Percentiles rank a stretch among this genome's conserved stretches.
Evolutionary conservation across 2,113 vertebrate species (phyloP).

Genomic region (Ptyas mucosa): DNA sequence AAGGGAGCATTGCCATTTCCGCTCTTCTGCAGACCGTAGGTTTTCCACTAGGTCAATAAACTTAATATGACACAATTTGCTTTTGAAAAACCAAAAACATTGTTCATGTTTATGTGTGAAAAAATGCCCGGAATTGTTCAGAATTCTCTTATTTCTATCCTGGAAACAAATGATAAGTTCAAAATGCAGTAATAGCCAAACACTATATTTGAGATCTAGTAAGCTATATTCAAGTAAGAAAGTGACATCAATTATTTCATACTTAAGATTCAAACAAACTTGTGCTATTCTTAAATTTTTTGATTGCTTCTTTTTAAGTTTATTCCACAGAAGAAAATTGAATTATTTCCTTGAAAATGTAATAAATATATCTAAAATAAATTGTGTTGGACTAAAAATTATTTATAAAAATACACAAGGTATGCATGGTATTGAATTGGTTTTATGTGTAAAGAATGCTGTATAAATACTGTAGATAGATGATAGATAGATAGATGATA

Average conservation of each 20-base stretch:
- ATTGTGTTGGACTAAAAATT: neutral
- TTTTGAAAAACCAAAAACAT: neutral
- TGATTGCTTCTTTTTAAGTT: neutral
- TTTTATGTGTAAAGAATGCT: neutral
- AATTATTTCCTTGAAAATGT: neutral
- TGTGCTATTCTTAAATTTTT: neutral
- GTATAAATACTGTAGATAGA: too few species aligned
- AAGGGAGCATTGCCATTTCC: slow-evolving; percentile 5
- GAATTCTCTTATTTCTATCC: neutral
- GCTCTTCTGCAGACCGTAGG: neutral
- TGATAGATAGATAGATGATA: too few species aligned
- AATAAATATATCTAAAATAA: neutral
- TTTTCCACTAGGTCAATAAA: slow-evolving; percentile 3
- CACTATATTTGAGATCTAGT: neutral
- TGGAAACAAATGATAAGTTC: neutral
- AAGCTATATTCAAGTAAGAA: neutral
- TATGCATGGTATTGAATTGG: neutral
- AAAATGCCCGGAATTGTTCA: neutral
- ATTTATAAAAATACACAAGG: neutral
- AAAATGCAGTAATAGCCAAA: neutral
- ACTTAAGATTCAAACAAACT: neutral
- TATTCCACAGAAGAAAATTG: neutral
- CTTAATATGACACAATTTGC: neutral
- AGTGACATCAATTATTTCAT: neutral
- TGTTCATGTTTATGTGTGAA: neutral